A percentile compares a stretch with the other conserved stretches of the same genome.
Evolutionary conservation across 2,888 invertebrate species (phyloP).

Genomic region (Hydropsyche betteni): DNA sequence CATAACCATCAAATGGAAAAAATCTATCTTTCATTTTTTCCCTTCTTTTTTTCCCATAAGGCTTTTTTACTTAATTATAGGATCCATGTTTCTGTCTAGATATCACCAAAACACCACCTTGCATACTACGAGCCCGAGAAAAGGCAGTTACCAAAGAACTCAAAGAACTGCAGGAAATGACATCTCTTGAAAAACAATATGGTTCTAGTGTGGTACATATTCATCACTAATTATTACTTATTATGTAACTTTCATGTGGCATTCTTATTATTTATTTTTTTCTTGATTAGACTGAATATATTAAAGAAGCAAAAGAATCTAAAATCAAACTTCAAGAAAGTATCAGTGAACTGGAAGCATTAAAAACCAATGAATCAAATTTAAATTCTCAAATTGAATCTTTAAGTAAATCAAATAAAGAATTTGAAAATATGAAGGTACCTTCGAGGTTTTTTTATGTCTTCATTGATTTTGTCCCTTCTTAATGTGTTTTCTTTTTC

Average conservation of each 20-base stretch:
- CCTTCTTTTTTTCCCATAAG: background rate
- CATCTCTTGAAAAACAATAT: conserved; percentile 69
- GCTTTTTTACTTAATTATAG: background rate
- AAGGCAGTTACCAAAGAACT: conserved; percentile 64
- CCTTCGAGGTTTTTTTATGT: background rate
- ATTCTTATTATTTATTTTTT: background rate
- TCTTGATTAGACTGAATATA: background rate
- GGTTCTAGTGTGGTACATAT: conserved; percentile 58
- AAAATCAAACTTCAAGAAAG: conserved; percentile 52
- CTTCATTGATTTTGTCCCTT: no score
- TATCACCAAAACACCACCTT: conserved; percentile 60
- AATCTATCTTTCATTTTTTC: background rate
- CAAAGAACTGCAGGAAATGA: conserved; percentile 67
- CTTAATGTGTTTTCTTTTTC: background rate
- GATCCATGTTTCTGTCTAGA: conserved; percentile 32
- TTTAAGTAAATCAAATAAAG: conserved; percentile 27
- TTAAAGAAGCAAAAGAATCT: background rate
- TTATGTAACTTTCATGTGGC: background rate
- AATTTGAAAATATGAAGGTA: conserved; percentile 13
- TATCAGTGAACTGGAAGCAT: background rate
- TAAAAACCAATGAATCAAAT: background rate
- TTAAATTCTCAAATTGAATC: background rate
- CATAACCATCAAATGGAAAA: conserved; percentile 1
- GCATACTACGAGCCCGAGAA: conserved; percentile 61
- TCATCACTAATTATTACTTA: background rate